Evolutionary conservation across 2,888 invertebrate genomes (phyloP), one percentile per base, ranked within the genome.

Genomic region (Thymelicus lineola): DNA sequence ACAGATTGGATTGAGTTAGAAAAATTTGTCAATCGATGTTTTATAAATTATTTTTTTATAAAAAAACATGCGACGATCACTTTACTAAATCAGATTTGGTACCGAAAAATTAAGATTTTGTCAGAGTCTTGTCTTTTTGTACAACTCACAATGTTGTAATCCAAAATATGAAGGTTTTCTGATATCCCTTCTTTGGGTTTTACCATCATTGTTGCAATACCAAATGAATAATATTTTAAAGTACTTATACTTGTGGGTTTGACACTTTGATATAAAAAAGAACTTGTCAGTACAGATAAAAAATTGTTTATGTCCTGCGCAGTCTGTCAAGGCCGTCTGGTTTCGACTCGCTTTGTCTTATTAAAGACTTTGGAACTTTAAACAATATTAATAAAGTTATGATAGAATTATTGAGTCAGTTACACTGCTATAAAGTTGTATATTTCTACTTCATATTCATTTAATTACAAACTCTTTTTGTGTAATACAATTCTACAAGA

Each of bases 241-340:
- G 7, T 14, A 20, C 60, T 38, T 14, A 64, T 42, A 55, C 53
- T 12, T 64, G 42, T 58, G 45, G n/a, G 63, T 50, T 46, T 57
- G 57, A 42, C 36, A 45, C 35, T 63, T 20, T 65, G 45, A 46
- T 48, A 42, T 45, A 65, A 55, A 57, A 57, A 55, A 28, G 46
- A 20, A 15, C 15, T 58, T 46, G 57, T 65, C 65, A 28, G 57
- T 20, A n/a, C 57, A 35, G 55, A 45, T 46, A 65, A 65, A 65
- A 65, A 65, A 65, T 57, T 57, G 65, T 65, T 65, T 65, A 46
- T 35, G 57, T 57, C 42, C 55, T 45, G 65, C 57, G 38, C 65
- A 35, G 62, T 63, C 35, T 6, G 35, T 35, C 57, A 65, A 65
- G 65, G 65, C 48, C 65, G 14, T 14, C 65, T 28, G 42, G 64